Evolutionary conservation across 1,140 invertebrate species (phyloP), one percentile per base, ranked within the genome.

Genomic region (Asbolus verrucosus): DNA sequence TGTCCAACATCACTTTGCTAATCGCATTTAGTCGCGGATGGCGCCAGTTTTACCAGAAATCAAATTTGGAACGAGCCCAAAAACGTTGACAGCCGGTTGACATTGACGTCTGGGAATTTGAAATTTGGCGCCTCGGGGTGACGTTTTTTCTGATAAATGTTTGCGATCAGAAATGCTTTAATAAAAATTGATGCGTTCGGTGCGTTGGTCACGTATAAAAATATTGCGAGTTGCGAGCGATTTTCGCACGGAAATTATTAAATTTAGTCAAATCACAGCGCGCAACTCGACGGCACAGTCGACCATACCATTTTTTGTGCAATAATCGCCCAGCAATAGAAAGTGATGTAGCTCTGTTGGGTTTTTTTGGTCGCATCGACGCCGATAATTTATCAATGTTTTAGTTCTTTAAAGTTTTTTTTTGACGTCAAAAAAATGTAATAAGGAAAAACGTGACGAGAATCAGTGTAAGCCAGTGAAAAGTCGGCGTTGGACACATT

Each of bases 321-420:
- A 1, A 2, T 18, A 16, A 54, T 54, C 46, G 46, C 1, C 46
- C 46, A 54, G 46, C 27, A 54, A 54, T 54, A 54, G 46, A 54
- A 54, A 54, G 46, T 54, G 46, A 54, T 54, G 46, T 54, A 21
- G 46, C 27, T 8, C 19, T 54, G 46, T 54, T 54, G 46, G 46
- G 24, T 1, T 54, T 54, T 54, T 54, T 54, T 54, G n/a, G n/a
- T 21, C 9, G 9, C 11, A 1, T 24, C 5, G 18, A 19, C 46
- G 21, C 24, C 18, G 46, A 27, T 54, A 21, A 54, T 27, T 54
- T 30, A 54, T 54, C 13, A 16, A 16, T 9, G 18, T 46, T 46
- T 46, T 18, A 16, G 9, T 18, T n/a, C 16, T 46, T 46, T 30
- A 30, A 5, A 5, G 4, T 30, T 30, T 5, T 11, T 8, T 36